Percentiles rank a stretch among this genome's conserved stretches.
Conservation (phyloP, 2,113 vertebrate genomes). For the Zootoca vivipara region DNA sequence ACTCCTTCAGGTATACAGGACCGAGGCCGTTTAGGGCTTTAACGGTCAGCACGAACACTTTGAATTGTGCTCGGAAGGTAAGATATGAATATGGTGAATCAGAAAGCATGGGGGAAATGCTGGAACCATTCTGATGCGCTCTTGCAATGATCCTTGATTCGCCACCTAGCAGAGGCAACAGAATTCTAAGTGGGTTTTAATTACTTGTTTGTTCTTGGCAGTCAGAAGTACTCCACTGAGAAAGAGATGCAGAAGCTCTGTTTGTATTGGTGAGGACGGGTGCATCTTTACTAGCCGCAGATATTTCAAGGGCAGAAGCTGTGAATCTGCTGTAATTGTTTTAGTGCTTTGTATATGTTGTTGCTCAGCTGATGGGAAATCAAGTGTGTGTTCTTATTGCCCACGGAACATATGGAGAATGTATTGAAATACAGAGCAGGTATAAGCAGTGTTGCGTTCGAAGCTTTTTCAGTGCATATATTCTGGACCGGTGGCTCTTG, state of each 20-base stretch:
- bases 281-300: conserved; percentile 33
- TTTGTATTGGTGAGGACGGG: conserved; percentile 16
- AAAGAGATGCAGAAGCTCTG: conserved; percentile 9
- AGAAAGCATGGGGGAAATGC: background rate
- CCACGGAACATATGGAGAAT: rapidly evolving
- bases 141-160: conserved; percentile 19
- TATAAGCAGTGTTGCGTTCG: no score
- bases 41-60: no score
- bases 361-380: conserved; percentile 47
- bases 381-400: background rate
- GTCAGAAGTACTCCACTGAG: conserved; percentile 33
- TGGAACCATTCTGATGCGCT: conserved; percentile 1
- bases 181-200: conserved; percentile 55
- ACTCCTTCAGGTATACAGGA: no score
- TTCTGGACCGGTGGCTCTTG: rapidly evolving
- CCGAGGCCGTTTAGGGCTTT: no score
- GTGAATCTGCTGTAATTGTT: conserved; percentile 28
- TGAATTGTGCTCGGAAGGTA: no score
- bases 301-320: background rate
- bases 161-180: conserved; percentile 15
- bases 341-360: conserved; percentile 35
- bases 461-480: background rate
- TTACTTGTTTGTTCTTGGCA: conserved; percentile 63
- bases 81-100: background rate
- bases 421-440: rapidly evolving